Conservation (phyloP, 2,888 invertebrate genomes). For the Phoronis australis region DNA sequence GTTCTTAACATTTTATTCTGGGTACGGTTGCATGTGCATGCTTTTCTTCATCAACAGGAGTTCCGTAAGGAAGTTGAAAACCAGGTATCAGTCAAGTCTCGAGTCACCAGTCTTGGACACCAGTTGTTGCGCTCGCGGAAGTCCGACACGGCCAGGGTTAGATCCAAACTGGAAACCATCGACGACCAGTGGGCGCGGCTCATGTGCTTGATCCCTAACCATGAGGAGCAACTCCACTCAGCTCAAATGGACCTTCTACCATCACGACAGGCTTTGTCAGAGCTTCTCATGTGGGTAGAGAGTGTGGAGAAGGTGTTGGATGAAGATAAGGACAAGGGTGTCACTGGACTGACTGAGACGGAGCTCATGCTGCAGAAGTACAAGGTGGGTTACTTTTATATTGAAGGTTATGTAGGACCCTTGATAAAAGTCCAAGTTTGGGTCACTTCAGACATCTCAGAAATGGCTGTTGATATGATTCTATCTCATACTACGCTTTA, state of each 20-base stretch:
- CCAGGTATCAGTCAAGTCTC: constrained; percentile 34
- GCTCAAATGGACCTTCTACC: constrained; percentile 49
- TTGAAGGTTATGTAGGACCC: background rate
- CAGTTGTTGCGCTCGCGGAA: constrained; percentile 32
- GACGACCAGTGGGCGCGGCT: constrained; percentile 41
- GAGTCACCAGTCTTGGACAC: constrained; percentile 32
- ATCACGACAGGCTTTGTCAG: constrained; percentile 43
- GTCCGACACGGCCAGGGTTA: constrained; percentile 27
- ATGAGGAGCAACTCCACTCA: constrained; percentile 39
- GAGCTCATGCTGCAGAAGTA: constrained; percentile 41
- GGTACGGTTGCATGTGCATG: no score
- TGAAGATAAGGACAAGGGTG: constrained; percentile 26
- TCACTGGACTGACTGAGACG: constrained; percentile 33
- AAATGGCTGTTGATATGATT: no score
- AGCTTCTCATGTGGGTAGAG: constrained; percentile 41
- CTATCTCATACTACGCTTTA: no score
- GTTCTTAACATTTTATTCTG: background rate
- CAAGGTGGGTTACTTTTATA: constrained; percentile 24
- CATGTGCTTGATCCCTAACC: constrained; percentile 30
- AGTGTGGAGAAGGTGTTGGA: constrained; percentile 28
- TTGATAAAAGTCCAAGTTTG: no score
- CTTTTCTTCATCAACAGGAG: constrained; percentile 24
- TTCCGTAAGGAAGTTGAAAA: constrained; percentile 45
- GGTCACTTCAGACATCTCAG: no score
- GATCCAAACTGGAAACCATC: constrained; percentile 25